Evolutionary conservation across 1,140 invertebrate species (phyloP).

Genomic region (Wiebesia pumilae): DNA sequence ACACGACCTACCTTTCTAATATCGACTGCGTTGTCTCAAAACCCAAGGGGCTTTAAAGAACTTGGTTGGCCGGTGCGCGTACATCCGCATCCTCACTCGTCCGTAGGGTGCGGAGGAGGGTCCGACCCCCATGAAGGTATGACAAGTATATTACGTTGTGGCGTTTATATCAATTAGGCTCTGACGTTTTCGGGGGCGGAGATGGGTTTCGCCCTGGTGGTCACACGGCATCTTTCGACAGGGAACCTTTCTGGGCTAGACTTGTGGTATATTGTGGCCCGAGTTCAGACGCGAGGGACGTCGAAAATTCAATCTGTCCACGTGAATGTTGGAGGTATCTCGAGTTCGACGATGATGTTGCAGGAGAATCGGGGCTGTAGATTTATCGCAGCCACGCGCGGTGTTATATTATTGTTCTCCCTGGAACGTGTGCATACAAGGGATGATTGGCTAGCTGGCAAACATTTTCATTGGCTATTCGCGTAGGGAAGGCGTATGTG

Average conservation of each 20-base stretch:
- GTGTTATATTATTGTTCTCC: background rate
- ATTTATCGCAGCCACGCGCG: slow-evolving; percentile 39
- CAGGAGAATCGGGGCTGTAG: background rate
- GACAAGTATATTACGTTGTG: slow-evolving; percentile 71
- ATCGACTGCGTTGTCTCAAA: background rate
- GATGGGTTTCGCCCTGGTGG: background rate
- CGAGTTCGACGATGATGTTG: slow-evolving; percentile 40
- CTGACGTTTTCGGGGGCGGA: slow-evolving; percentile 66
- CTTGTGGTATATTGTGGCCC: background rate
- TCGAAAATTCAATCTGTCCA: background rate
- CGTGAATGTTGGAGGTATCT: background rate
- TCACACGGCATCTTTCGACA: background rate
- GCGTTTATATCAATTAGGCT: slow-evolving; percentile 72
- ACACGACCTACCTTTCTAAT: background rate
- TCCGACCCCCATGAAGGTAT: slow-evolving; percentile 55
- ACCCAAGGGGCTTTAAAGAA: slow-evolving; percentile 11
- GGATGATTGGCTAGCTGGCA: background rate
- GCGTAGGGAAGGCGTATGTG: background rate
- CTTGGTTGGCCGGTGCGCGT: background rate
- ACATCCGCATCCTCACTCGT: background rate
- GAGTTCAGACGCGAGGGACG: background rate
- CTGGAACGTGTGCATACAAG: background rate
- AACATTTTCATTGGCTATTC: background rate
- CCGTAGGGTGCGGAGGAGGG: slow-evolving; percentile 18
- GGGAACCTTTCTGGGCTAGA: background rate